A percentile compares a stretch with the other conserved stretches of the same genome.
Evolutionary conservation across 2,888 invertebrate genomes (phyloP).

Genomic region (Bellardia bayeri): DNA sequence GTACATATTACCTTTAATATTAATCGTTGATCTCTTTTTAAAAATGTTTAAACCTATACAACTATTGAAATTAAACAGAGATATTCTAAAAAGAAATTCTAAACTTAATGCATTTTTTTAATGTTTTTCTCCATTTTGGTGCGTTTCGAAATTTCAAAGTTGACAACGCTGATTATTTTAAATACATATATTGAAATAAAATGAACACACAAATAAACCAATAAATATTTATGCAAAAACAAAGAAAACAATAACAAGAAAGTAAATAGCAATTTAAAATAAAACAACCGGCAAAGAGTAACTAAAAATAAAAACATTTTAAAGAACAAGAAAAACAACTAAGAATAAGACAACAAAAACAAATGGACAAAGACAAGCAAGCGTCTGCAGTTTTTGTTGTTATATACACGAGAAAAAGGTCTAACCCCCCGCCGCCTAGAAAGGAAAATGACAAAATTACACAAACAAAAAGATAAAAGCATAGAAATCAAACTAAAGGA

Average conservation of each 20-base stretch:
- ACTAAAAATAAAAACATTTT: not conserved
- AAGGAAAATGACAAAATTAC: not conserved
- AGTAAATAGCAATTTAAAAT: not conserved
- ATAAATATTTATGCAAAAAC: slow-evolving; percentile 22
- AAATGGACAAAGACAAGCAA: not conserved
- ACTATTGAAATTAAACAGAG: no score
- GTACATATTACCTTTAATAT: no score
- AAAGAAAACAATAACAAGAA: slow-evolving; percentile 3
- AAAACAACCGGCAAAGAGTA: slow-evolving; percentile 33
- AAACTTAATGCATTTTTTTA: no score
- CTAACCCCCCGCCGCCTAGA: slow-evolving; percentile 14
- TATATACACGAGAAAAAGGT: not conserved
- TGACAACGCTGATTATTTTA: no score
- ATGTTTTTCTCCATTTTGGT: no score
- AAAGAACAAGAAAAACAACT: not conserved
- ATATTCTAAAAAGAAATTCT: no score
- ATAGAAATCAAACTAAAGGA: not conserved
- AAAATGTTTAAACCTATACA: no score
- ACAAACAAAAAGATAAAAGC: not conserved
- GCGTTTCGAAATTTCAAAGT: no score
- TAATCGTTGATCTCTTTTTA: no score
- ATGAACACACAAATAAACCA: not conserved
- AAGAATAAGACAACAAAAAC: not conserved
- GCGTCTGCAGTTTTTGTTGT: slow-evolving; percentile 1
- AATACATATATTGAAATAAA: not conserved